Base-by-base conservation (phyloP, 2,888 invertebrate species). In the Pseudanteris insignis region DNA sequence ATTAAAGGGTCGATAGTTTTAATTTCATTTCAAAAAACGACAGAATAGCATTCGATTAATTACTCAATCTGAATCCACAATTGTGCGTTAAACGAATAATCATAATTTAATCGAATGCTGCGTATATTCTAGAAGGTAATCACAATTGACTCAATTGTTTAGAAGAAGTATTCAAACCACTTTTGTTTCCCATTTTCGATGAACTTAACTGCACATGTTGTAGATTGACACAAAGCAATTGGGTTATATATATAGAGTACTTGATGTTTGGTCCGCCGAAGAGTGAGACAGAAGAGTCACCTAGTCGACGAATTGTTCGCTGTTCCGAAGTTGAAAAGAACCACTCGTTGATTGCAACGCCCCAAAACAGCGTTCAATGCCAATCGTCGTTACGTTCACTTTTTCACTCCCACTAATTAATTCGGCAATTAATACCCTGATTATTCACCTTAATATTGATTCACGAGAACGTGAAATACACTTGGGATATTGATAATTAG, bases 271-370 rank as follows among this genome's bases (percentile, higher is more conserved):
- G 38, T 38, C 50, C 26, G 50, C 37, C 13, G 25, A 38, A 50
- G 38, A 37, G 50, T 38, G 44, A 50, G 33, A 58, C 58, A 58
- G 50, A 57, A 44, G 57, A 41, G 37, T 34, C 28, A 40, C 43
- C 48, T 41, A 26, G 30, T 14, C 33, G 21, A 25, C 11, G 32
- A 58, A 37, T 6, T 32, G 25, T 18, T 37, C 30, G 32, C 30
- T 9, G 43, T 48, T 38, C 38, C 37, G 15, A 33, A 11, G 34
- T 4, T 58, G 48, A 50, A 58, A 58, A 58, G 58, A 58, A 51
- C 50, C 50, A 50, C 50, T 51, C 44, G 44, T 32, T 58, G 51
- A 58, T 51, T 50, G 50, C 50, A 40, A 50, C 37, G 43, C 46
- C 44, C 33, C 18, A 24, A 58, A 58, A 40, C 50, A 28, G 26